phyloP scores from a whole-genome alignment of 2,113 vertebrate species.

The Gobiocypris rarus region DNA sequence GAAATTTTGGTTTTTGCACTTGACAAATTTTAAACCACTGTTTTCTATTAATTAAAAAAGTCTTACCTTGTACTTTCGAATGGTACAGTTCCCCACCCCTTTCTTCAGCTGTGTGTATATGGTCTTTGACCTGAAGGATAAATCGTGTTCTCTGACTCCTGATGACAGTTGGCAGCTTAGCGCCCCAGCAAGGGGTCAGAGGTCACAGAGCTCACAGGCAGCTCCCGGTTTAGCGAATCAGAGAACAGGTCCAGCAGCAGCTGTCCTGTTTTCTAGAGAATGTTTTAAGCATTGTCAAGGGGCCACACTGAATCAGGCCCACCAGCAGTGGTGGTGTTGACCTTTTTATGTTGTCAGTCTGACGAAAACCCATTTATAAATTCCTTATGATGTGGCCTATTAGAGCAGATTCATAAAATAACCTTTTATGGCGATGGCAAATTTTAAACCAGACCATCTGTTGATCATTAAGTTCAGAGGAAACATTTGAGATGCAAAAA shows the following conservation, averaged over 20 bases:
- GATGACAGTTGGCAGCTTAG: constrained; percentile 67
- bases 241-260: constrained; percentile 44
- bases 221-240: constrained; percentile 47
- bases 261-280: constrained; percentile 52
- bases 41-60: too few relatives aligned
- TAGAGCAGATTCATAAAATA: neutral
- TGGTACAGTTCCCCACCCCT: too few relatives aligned
- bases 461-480: neutral
- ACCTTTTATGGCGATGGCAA: neutral
- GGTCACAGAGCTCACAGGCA: constrained; percentile 60
- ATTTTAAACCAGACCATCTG: neutral
- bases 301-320: constrained; percentile 1
- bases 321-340: constrained; percentile 34
- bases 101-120: constrained; percentile 47
- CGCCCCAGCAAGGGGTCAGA: constrained; percentile 52
- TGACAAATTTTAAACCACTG: neutral
- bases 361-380: neutral
- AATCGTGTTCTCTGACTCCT: constrained; percentile 63
- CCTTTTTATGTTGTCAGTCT: constrained; percentile 48
- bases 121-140: constrained; percentile 59
- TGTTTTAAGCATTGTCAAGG: constrained; percentile 24
- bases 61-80: too few relatives aligned
- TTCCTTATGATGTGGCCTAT: neutral
- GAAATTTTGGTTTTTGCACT: neutral
- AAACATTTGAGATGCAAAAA: neutral